A percentile compares a stretch with the other conserved stretches of the same genome.
Conservation (phyloP, 2,797 vertebrate genomes). For the Phalloptychus januarius region DNA sequence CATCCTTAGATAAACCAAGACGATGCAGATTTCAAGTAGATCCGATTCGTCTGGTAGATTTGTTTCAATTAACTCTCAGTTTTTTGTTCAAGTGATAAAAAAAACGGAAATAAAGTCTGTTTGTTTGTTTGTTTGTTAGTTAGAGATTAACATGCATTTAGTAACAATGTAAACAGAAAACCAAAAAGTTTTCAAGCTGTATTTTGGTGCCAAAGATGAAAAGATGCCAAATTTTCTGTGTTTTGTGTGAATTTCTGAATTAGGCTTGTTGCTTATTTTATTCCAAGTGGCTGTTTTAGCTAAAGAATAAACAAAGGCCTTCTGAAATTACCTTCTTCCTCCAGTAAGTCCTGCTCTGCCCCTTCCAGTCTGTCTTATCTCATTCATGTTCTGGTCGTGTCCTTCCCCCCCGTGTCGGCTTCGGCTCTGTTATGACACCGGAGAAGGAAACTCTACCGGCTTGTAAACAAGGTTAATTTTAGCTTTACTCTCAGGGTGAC, state of each 20-base stretch:
- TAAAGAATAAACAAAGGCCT: conserved; percentile 1
- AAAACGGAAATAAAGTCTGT: neutral
- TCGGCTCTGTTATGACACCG: conserved; percentile 66
- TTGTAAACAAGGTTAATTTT: conserved; percentile 73
- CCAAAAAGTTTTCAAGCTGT: neutral
- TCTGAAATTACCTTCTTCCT: conserved; percentile 1
- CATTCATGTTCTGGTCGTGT: conserved; percentile 34
- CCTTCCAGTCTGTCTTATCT: conserved; percentile 6
- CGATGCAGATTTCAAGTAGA: neutral
- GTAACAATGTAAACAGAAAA: neutral
- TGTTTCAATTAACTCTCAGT: neutral
- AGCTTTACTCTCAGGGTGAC: conserved; percentile 57
- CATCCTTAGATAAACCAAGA: neutral
- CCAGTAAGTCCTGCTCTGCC: neutral
- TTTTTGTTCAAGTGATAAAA: neutral
- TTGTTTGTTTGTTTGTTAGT: neutral
- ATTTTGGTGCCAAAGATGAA: neutral
- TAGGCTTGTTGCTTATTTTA: conserved; percentile 17
- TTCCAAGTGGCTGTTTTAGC: conserved; percentile 44
- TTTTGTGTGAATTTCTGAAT: conserved; percentile 1
- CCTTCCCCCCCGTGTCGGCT: conserved; percentile 40
- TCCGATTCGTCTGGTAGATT: neutral
- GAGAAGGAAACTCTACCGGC: conserved; percentile 65
- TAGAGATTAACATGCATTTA: neutral
- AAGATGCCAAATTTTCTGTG: neutral